Base-by-base conservation (phyloP, 2,888 invertebrate species). In the Amorpha juglandis region DNA sequence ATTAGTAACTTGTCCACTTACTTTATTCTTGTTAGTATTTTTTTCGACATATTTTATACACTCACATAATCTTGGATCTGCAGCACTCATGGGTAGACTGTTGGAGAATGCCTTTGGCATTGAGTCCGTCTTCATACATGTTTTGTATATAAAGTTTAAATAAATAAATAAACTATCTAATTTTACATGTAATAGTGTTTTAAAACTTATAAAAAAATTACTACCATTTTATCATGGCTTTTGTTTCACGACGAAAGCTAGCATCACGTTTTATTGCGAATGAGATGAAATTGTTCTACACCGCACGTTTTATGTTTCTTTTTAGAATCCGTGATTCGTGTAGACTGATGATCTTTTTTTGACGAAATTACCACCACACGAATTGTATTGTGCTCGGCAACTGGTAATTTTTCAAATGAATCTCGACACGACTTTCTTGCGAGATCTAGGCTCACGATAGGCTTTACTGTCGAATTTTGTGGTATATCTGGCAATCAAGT, bases 121-220 rank as follows among this genome's bases (percentile, higher is more conserved):
- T n/a, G n/a, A n/a, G n/a, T n/a, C n/a, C n/a, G n/a, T n/a, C n/a
- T n/a, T n/a, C n/a, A n/a, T n/a, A n/a, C n/a, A n/a, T n/a, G n/a
- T n/a, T n/a, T n/a, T n/a, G n/a, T n/a, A n/a, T n/a, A n/a, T n/a
- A n/a, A n/a, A n/a, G n/a, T n/a, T n/a, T n/a, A n/a, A n/a, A n/a
- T n/a, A n/a, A n/a, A n/a, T n/a, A n/a, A n/a, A n/a, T n/a, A n/a
- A n/a, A n/a, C n/a, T n/a, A n/a, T n/a, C n/a, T n/a, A 64, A 68
- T 63, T 42, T 63, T 55, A 63, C 33, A 63, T 65, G 70, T 68
- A 66, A 64, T 64, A 67, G 27, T 63, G 63, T 64, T 50, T 35
- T 45, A 45, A 33, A 35, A 21, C 16, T 6, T n/a, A n/a, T n/a
- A n/a, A n/a, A 16, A n/a, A n/a, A n/a, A 7, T 7, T 48, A n/a